These are phyloP conservation scores for Mythimna albipuncta DNA, from an alignment of 2,888 invertebrate genomes.

Conservation along the genomic window DNA sequence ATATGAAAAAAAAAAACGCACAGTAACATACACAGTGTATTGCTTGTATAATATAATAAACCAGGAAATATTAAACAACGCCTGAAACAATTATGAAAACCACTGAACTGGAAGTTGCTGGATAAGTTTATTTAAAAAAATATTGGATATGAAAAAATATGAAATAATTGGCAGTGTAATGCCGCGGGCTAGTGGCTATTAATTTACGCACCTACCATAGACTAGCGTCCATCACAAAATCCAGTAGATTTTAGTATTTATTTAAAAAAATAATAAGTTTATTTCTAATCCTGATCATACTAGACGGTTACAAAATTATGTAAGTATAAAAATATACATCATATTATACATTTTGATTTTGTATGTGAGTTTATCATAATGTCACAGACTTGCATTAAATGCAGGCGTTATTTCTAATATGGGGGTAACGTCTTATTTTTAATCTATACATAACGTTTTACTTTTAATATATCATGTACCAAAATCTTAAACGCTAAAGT, in stretches of 20 bases:
- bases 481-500: background rate
- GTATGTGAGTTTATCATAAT: too few species aligned
- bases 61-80: conserved; percentile 6
- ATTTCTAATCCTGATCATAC: background rate
- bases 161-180: conserved; percentile 22
- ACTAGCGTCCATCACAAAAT: conserved; percentile 8
- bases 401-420: too few species aligned
- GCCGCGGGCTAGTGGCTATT: conserved; percentile 35
- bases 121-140: conserved; percentile 8
- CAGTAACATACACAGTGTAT: too few species aligned
- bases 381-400: too few species aligned
- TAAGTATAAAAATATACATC: too few species aligned
- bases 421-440: too few species aligned
- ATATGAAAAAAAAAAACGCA: too few species aligned
- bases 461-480: background rate
- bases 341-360: too few species aligned
- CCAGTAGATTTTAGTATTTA: conserved; percentile 15
- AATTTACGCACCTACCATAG: background rate
- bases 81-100: conserved; percentile 25
- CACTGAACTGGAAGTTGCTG: conserved; percentile 28
- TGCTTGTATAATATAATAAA: background rate
- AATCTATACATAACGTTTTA: too few species aligned
- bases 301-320: conserved; percentile 3
- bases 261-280: conserved; percentile 8
- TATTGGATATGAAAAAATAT: conserved; percentile 30